phyloP scores from a whole-genome alignment of 2,888 invertebrate species.

The Norana najaformis region DNA sequence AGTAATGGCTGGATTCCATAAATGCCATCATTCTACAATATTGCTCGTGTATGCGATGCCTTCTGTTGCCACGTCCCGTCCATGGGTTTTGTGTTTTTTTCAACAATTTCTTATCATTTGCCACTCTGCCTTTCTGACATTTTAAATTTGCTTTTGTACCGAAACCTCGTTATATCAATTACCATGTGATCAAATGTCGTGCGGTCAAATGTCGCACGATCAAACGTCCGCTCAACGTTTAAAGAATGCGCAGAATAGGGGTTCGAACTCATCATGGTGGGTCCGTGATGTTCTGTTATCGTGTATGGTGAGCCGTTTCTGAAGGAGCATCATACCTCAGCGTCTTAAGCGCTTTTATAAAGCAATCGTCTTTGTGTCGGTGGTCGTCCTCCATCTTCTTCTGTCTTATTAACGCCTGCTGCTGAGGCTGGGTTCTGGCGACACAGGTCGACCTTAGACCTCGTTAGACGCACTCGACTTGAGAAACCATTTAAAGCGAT shows the following conservation, averaged over 20 bases:
- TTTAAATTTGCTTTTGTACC: not conserved
- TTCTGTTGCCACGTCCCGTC: too few relatives aligned
- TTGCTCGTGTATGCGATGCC: too few relatives aligned
- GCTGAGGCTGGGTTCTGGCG: not conserved
- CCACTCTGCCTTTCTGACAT: too few relatives aligned
- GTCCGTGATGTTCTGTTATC: not conserved
- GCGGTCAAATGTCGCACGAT: not conserved
- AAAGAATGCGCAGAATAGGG: not conserved
- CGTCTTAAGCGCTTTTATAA: not conserved
- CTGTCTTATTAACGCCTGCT: slow-evolving; percentile 7
- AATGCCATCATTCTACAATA: too few relatives aligned
- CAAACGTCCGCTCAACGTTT: not conserved
- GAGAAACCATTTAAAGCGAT: not conserved
- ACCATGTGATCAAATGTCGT: not conserved
- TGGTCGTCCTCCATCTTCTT: not conserved
- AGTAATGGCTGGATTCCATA: too few relatives aligned
- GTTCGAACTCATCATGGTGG: not conserved
- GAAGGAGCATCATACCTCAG: not conserved
- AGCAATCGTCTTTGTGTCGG: not conserved
- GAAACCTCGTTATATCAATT: not conserved
- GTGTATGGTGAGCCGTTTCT: not conserved
- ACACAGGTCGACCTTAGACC: not conserved
- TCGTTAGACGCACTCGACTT: slow-evolving; percentile 5
- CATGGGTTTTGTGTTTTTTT: too few relatives aligned
- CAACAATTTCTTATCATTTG: too few relatives aligned